Evolutionary conservation across 1,140 invertebrate genomes (phyloP), one percentile per base, ranked within the genome.

Genomic region (Conus betulinus): DNA sequence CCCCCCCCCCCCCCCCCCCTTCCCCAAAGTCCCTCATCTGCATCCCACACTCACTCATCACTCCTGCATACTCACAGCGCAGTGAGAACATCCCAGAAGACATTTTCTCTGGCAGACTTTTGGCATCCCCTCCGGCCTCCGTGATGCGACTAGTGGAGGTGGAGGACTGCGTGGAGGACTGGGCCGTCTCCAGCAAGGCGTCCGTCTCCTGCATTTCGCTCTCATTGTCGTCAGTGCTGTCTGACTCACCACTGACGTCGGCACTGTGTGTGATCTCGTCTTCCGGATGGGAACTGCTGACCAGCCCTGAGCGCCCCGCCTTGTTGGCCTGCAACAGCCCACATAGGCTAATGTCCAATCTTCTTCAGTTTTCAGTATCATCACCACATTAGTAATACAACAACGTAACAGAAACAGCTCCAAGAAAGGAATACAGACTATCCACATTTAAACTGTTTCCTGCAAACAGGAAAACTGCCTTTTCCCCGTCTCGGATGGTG

Each of bases 171-270:
- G 15, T 23, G 17, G 67, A 71, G 25, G 57, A 63, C 25, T 25
- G 53, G 25, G 53, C 20, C 2, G 23, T 63, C 57, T 63, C 57
- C 55, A 63, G n/a, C 23, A 84, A 25, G 23, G n/a, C 11, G 25
- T 17, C 25, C 13, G 53, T 25, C 57, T 90, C 78, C 88, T 88
- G 89, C 76, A 91, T 74, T 92, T 90, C 90, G 92, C 27, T 85
- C 20, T 85, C 84, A 5, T 85, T 23, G 11, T 60, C 83, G 4
- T 60, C 60, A 4, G 63, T n/a, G 27, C 17, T 60, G 84, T 91
- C 89, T 17, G 39, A 86, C 25, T 90, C 89, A 13, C 85, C 76
- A 84, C 71, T 91, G n/a, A 57, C 87, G 74, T 86, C 90, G 88
- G 88, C 89, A 67, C 84, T 85, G 63, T 87, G 88, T 17, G 67